Evolutionary conservation across 2,797 vertebrate species (phyloP).

Genomic region (Sitta carolinensis): DNA sequence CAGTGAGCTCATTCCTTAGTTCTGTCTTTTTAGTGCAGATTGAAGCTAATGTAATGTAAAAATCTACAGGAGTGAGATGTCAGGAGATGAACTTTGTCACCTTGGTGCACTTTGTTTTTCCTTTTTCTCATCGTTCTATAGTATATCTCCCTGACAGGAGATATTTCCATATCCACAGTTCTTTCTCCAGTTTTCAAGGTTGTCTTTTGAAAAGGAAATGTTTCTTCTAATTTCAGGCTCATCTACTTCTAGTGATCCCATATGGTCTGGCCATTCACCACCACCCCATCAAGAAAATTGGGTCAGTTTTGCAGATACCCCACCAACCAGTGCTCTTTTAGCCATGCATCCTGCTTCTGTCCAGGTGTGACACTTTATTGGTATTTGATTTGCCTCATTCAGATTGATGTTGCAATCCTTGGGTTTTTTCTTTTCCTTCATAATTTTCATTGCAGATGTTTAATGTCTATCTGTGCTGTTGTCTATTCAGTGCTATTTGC

Average conservation of each 20-base stretch:
- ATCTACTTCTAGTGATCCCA: conserved; percentile 85
- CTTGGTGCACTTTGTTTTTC: not conserved
- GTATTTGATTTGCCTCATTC: conserved; percentile 83
- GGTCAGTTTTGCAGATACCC: conserved; percentile 99
- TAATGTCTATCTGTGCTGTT: conserved; percentile 50
- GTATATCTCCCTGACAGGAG: not conserved
- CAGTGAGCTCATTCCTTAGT: not conserved
- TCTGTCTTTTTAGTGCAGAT: not conserved
- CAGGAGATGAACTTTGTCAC: not conserved
- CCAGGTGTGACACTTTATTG: conserved; percentile 91
- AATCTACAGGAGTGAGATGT: not conserved
- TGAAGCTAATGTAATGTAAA: not conserved
- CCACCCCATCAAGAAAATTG: conserved; percentile 96
- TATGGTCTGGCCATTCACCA: conserved; percentile 94
- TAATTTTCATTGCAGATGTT: conserved; percentile 59
- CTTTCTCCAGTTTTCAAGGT: not conserved
- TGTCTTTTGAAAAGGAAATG: conserved; percentile 46
- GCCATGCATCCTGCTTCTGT: conserved; percentile 94
- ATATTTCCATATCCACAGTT: not conserved
- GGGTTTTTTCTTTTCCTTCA: not conserved
- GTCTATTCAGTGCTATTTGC: conserved; percentile 34
- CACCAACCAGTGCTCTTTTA: conserved; percentile 94
- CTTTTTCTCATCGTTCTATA: not conserved
- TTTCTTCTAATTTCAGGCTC: conserved; percentile 79
- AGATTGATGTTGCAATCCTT: conserved; percentile 62